A percentile compares a stretch with the other conserved stretches of the same genome.
Evolutionary conservation across 2,888 invertebrate genomes (phyloP).

Genomic region (Andricus curvator): DNA sequence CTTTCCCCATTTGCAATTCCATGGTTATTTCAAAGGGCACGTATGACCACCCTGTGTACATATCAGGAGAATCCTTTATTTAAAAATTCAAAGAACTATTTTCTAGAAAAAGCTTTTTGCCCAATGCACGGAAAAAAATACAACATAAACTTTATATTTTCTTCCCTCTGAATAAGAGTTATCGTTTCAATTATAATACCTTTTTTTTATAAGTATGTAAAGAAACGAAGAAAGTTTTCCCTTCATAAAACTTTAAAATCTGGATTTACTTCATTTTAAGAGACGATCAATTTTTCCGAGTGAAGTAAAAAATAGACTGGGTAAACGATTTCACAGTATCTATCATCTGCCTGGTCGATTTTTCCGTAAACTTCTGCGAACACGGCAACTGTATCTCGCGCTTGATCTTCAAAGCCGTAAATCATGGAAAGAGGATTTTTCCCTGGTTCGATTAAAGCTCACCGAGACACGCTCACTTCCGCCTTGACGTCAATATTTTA

Average conservation of each 20-base stretch:
- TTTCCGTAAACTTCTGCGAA: conserved; percentile 38
- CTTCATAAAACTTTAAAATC: conserved; percentile 8
- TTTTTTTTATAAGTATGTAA: neutral
- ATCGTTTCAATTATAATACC: too few species aligned
- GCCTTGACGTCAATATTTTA: conserved; percentile 13
- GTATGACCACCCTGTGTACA: too few species aligned
- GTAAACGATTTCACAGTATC: conserved; percentile 39
- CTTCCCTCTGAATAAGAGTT: too few species aligned
- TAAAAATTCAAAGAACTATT: too few species aligned
- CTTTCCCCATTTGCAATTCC: too few species aligned
- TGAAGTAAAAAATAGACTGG: conserved; percentile 36
- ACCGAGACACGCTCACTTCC: conserved; percentile 38
- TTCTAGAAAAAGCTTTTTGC: too few species aligned
- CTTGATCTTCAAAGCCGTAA: conserved; percentile 50
- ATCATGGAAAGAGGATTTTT: conserved; percentile 51
- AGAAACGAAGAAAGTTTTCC: neutral
- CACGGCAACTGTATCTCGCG: conserved; percentile 40
- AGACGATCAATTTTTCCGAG: conserved; percentile 37
- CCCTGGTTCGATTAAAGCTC: conserved; percentile 47
- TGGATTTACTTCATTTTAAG: conserved; percentile 1
- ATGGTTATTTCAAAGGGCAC: too few species aligned
- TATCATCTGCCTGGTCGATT: conserved; percentile 48
- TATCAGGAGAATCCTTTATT: too few species aligned
- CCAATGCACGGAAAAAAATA: too few species aligned
- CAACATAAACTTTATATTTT: too few species aligned